These are phyloP conservation scores for Gouania willdenowi DNA, from an alignment of 2,797 vertebrate genomes.

Conservation along the genomic window DNA sequence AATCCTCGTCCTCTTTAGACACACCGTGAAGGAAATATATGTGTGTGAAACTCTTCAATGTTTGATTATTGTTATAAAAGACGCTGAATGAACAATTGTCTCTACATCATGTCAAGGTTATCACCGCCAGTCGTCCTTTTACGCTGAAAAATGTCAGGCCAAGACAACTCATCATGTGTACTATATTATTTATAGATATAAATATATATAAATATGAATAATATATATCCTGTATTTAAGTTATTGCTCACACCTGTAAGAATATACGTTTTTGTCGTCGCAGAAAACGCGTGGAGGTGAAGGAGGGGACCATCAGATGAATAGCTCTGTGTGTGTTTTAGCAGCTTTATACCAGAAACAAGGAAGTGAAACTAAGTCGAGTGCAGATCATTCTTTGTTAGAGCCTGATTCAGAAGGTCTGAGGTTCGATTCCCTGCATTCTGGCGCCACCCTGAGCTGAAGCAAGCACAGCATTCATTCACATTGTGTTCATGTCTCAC, in stretches of 20 bases:
- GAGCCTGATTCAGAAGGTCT: too few species aligned
- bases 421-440: too few species aligned
- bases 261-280: slow-evolving; percentile 20
- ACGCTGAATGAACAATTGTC: slow-evolving; percentile 7
- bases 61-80: not conserved
- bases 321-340: slow-evolving; percentile 64
- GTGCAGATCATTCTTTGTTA: too few species aligned
- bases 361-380: too few species aligned
- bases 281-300: slow-evolving; percentile 17
- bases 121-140: slow-evolving; percentile 9
- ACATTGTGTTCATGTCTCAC: too few species aligned
- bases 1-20: slow-evolving; percentile 18
- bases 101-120: not conserved
- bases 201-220: slow-evolving; percentile 63
- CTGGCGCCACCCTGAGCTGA: too few species aligned
- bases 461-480: too few species aligned
- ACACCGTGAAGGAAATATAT: not conserved
- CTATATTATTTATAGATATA: slow-evolving; percentile 69
- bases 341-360: too few species aligned
- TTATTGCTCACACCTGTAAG: slow-evolving; percentile 58
- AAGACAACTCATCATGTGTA: slow-evolving; percentile 45
- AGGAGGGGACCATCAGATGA: slow-evolving; percentile 48
- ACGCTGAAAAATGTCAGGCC: slow-evolving; percentile 30
- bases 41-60: not conserved
- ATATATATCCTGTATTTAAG: slow-evolving; percentile 70